Percentiles rank a stretch among this genome's conserved stretches.
These are phyloP conservation scores for Argyrosomus japonicus DNA, from an alignment of 2,113 vertebrate genomes.

Conservation along the genomic window DNA sequence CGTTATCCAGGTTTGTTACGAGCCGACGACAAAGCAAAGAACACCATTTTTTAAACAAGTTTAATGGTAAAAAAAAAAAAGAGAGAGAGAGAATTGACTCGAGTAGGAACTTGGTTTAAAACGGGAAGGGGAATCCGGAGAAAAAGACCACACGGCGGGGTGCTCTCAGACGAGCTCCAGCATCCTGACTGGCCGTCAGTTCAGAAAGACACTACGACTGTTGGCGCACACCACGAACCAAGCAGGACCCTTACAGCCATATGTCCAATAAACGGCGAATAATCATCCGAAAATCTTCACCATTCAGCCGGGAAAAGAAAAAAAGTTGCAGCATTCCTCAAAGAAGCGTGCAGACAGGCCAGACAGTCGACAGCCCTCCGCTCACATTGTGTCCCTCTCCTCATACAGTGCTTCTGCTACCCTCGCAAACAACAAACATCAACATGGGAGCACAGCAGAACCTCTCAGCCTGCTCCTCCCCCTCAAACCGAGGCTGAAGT, in stretches of 20 bases:
- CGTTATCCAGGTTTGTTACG: slow-evolving; percentile 80
- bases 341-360: slow-evolving; percentile 47
- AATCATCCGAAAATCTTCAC: background rate
- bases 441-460: slow-evolving; percentile 58
- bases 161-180: slow-evolving; percentile 66
- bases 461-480: slow-evolving; percentile 71
- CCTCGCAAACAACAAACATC: slow-evolving; percentile 74
- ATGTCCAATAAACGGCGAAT: slow-evolving; percentile 13
- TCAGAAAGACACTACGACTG: slow-evolving; percentile 25
- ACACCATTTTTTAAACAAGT: slow-evolving; percentile 73
- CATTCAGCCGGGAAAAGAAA: slow-evolving; percentile 5
- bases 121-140: slow-evolving; percentile 33
- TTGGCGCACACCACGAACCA: slow-evolving; percentile 26
- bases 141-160: slow-evolving; percentile 31
- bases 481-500: slow-evolving; percentile 47
- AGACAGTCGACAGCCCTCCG: slow-evolving; percentile 48
- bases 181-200: slow-evolving; percentile 61
- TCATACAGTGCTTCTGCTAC: slow-evolving; percentile 51
- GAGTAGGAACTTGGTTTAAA: slow-evolving; percentile 19
- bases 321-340: slow-evolving; percentile 56
- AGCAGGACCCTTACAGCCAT: slow-evolving; percentile 30
- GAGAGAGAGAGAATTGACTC: background rate
- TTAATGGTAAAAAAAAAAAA: background rate
- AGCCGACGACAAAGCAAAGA: slow-evolving; percentile 60
- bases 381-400: slow-evolving; percentile 38